Percentiles rank a stretch among this genome's conserved stretches.
Evolutionary conservation across 2,888 invertebrate species (phyloP).

Genomic region (Drymonia ruficornis): DNA sequence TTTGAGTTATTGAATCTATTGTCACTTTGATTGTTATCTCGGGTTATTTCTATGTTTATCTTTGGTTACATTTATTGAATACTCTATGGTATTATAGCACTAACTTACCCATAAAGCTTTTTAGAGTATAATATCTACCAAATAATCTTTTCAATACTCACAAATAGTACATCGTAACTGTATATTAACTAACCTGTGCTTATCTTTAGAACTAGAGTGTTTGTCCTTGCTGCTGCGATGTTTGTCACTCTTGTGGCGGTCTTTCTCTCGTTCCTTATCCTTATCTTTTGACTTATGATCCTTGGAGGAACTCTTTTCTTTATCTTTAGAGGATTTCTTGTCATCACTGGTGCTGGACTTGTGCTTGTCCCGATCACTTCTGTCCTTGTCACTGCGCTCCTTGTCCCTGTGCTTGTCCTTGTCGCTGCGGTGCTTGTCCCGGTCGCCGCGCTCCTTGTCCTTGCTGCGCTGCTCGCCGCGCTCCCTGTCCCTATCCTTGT

Average conservation of each 20-base stretch:
- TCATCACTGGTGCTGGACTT: conserved; percentile 59
- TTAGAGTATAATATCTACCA: neutral
- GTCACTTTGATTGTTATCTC: neutral
- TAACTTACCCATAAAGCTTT: neutral
- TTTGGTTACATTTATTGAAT: neutral
- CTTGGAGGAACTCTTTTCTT: conserved; percentile 62
- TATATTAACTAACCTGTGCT: conserved; percentile 81
- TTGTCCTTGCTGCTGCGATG: conserved; percentile 74
- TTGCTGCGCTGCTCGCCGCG: conserved; percentile 53
- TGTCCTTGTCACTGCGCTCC: conserved; percentile 45
- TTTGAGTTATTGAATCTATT: neutral
- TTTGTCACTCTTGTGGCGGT: conserved; percentile 73
- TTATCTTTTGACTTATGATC: conserved; percentile 78
- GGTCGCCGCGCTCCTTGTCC: conserved; percentile 58
- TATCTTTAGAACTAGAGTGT: conserved; percentile 83
- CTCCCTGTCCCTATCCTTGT: conserved; percentile 65
- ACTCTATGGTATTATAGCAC: too few species aligned
- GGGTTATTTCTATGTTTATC: neutral
- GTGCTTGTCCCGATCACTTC: conserved; percentile 52
- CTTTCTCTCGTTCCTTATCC: conserved; percentile 62
- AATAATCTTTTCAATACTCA: neutral
- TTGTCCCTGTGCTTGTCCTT: conserved; percentile 74
- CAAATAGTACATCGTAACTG: too few species aligned
- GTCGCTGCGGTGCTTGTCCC: conserved; percentile 71
- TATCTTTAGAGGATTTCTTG: conserved; percentile 72